A percentile compares a stretch with the other conserved stretches of the same genome.
These are phyloP conservation scores for Ophion ventricosus DNA, from an alignment of 2,888 invertebrate species.

Conservation along the genomic window DNA sequence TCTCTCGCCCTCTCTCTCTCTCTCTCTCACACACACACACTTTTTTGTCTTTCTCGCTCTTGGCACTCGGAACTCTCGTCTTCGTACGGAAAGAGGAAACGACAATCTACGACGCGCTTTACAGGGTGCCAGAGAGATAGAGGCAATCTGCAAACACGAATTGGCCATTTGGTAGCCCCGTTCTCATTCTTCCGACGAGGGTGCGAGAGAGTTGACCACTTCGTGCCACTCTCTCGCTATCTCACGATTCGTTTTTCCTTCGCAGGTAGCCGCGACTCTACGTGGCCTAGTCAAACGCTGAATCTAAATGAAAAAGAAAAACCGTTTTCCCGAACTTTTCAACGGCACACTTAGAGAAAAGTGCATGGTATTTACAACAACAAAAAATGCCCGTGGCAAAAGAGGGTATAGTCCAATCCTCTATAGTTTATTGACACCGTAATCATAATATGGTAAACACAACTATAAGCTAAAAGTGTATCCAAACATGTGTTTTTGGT, in stretches of 20 bases:
- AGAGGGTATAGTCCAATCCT: too few species aligned
- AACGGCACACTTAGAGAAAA: too few species aligned
- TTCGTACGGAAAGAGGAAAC: slow-evolving; percentile 79
- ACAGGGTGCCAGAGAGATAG: slow-evolving; percentile 80
- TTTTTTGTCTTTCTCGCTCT: not conserved
- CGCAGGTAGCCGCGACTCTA: not conserved
- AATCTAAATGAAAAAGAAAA: slow-evolving; percentile 6
- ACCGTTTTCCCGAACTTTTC: not conserved
- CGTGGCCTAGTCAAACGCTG: not conserved
- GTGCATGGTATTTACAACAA: too few species aligned
- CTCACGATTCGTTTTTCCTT: slow-evolving; percentile 71
- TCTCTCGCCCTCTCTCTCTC: not conserved
- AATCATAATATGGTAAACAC: too few species aligned
- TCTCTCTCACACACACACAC: not conserved
- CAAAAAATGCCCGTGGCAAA: too few species aligned
- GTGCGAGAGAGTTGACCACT: slow-evolving; percentile 59
- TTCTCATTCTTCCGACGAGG: slow-evolving; percentile 37
- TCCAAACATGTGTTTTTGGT: too few species aligned
- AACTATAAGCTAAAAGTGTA: too few species aligned
- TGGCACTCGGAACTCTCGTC: slow-evolving; percentile 57
- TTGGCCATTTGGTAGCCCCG: slow-evolving; percentile 82
- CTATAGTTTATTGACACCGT: too few species aligned
- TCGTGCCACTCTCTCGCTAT: slow-evolving; percentile 62
- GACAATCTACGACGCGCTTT: slow-evolving; percentile 74
- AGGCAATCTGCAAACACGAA: slow-evolving; percentile 82